These are phyloP conservation scores for Alexandromys fortis DNA, from an alignment of 2,113 vertebrate species.

Conservation along the genomic window DNA sequence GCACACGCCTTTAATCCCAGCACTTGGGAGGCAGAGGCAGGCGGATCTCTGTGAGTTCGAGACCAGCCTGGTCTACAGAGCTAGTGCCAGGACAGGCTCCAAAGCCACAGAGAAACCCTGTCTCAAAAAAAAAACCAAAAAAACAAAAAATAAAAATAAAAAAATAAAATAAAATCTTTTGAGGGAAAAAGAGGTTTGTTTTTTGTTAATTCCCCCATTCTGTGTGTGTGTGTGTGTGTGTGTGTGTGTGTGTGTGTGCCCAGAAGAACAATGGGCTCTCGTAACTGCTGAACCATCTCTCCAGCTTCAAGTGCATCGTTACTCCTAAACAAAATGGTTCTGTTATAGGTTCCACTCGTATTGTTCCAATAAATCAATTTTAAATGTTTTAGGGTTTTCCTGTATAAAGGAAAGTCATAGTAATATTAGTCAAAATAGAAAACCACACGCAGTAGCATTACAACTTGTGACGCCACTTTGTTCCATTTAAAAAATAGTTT, in stretches of 20 bases:
- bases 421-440: not conserved
- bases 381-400: not conserved
- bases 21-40: too few relatives aligned
- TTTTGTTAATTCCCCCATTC: not conserved
- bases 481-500: slow-evolving; percentile 34
- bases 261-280: not conserved
- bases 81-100: too few relatives aligned
- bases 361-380: slow-evolving; percentile 24
- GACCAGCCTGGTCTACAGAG: too few relatives aligned
- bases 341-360: not conserved
- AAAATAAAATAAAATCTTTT: not conserved
- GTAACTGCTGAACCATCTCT: not conserved
- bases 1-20: too few relatives aligned
- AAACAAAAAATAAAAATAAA: too few relatives aligned
- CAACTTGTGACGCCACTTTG: not conserved
- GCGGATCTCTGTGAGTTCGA: too few relatives aligned
- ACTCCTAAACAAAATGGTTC: not conserved
- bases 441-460: not conserved
- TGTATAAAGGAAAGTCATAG: not conserved
- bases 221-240: not conserved
- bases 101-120: too few relatives aligned
- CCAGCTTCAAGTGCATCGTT: not conserved
- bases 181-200: not conserved
- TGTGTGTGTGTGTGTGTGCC: not conserved
- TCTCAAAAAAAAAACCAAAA: too few relatives aligned